phyloP scores from a whole-genome alignment of 2,797 vertebrate species.

The Anniella stebbinsi region DNA sequence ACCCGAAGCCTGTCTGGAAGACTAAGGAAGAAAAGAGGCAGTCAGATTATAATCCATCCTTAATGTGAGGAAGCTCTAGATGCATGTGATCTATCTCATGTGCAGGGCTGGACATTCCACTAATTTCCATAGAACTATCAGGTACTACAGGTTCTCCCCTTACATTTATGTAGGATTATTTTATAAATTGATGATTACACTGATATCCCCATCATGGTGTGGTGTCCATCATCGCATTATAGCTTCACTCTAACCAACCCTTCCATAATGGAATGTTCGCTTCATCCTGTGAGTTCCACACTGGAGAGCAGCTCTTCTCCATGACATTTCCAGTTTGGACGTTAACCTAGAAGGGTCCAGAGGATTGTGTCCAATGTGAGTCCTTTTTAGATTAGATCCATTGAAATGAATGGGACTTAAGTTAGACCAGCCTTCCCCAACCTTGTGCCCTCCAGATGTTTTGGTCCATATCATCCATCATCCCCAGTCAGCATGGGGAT shows the following conservation, averaged over 20 bases:
- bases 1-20: conserved; percentile 91
- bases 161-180: neutral
- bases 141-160: too few relatives aligned
- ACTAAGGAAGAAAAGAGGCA: conserved; percentile 77
- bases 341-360: neutral
- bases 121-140: neutral
- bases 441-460: too few relatives aligned
- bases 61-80: neutral
- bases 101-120: neutral
- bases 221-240: neutral
- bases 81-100: too few relatives aligned
- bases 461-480: too few relatives aligned
- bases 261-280: neutral
- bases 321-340: neutral
- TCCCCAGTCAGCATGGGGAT: too few relatives aligned
- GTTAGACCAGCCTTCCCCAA: too few relatives aligned
- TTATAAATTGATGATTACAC: too few relatives aligned
- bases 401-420: too few relatives aligned
- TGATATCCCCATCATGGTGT: too few relatives aligned
- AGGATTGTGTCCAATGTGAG: neutral
- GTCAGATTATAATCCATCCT: neutral
- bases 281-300: neutral
- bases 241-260: neutral
- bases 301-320: neutral
- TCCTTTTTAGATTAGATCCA: too few relatives aligned